Evolutionary conservation across 1,140 invertebrate genomes (phyloP), one percentile per base, ranked within the genome.

Genomic region (Bombus pascuorum): DNA sequence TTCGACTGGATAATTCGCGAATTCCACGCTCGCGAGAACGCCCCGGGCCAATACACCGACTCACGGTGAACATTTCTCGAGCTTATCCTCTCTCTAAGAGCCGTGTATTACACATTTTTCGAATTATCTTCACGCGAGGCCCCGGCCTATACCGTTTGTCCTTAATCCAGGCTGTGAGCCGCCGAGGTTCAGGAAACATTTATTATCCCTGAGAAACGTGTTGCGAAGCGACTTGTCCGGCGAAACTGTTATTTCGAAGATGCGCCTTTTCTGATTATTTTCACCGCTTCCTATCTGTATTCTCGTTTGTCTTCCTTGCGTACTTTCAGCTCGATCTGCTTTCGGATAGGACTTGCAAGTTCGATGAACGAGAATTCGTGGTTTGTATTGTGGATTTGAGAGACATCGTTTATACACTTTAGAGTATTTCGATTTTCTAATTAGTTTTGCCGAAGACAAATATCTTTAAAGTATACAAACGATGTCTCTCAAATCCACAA

Each of bases 1-100:
- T 32, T 65, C 77, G 28, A n/a, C 32, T 39, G 62, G 57, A 73
- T 32, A 65, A 88, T 80, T 88, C 89, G 85, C 82, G 66, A 87
- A 90, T 91, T 91, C 89, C 84, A 91, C 90, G 89, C 89, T 89
- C 70, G 81, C 39, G 57, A 47, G 81, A 86, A 37, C 84, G 71
- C 88, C 80, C 47, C 80, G 66, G 83, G 85, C 84, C 42, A 37
- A 68, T n/a, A 32, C 65, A 34, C 32, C 32, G 15, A 59, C 77
- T 72, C 75, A 34, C n/a, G 9, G 8, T 42, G 39, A 82, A 77
- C 57, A 83, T 77, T 89, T 87, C 88, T 85, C 88, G 76, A 44
- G 39, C 68, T 89, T 83, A 86, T 90, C 71, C 89, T 87, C 75
- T 62, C 89, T 87, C 82, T 79, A 77, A 90, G 78, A 90, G n/a